Evolutionary conservation across 2,888 invertebrate species (phyloP), one percentile per base, ranked within the genome.

Genomic region (Lacanobia oleracea): DNA sequence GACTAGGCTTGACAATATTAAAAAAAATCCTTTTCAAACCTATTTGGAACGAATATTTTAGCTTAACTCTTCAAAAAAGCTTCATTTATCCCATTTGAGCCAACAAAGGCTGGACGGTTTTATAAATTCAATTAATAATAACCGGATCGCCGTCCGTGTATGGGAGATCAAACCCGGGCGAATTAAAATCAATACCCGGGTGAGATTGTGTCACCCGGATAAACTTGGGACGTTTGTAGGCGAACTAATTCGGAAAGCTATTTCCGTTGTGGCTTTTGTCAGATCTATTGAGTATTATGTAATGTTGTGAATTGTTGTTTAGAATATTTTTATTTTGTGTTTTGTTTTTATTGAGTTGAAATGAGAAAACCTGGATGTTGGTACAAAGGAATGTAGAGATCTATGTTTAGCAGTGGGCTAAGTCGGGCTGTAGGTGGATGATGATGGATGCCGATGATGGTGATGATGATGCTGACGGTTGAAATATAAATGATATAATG

Each of bases 141-240:
- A 81, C 82, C 77, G 82, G 81, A 72, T 81, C 77, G 74, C 63
- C 65, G 27, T 51, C 66, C 63, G 40, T 70, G 60, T 64, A 74
- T 82, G 66, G 65, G 66, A 76, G 80, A 78, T 81, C 74, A 71
- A 79, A 80, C 65, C 69, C 66, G 71, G 66, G 57, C 54, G 67
- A 74, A 81, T 79, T 82, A 77, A 84, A 84, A 84, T 84, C 85
- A 81, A 85, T 84, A 84, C 79, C 75, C 82, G 79, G 69, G 69
- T 57, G 81, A 81, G 83, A 84, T 84, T 75, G 75, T 74, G 77
- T 72, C 82, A 79, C 56, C 59, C 70, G 81, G 81, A 84, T 83
- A 84, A 76, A 72, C 75, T 71, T 60, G 60, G 79, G 27, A 64
- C 82, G 61, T 72, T 79, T 64, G 53, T 71, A 56, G 68, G 48